phyloP scores from a whole-genome alignment of 2,113 vertebrate species.

The Rhombomys opimus region DNA sequence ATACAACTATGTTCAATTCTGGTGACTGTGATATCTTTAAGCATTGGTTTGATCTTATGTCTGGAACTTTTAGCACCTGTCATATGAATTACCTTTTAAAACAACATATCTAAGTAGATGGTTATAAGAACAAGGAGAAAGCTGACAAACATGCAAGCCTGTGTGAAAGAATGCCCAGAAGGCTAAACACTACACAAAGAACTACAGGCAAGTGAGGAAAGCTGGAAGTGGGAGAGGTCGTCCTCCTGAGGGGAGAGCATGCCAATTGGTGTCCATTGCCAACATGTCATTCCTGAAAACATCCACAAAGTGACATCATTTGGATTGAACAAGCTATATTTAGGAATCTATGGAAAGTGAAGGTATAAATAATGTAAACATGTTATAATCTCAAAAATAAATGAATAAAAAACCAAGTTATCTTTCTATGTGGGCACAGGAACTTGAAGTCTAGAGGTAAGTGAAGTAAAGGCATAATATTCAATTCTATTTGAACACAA shows the following conservation, averaged over 20 bases:
- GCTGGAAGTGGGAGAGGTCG: fast-evolving
- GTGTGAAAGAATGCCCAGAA: too few species aligned
- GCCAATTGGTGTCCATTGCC: neutral
- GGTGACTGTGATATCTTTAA: constrained; percentile 25
- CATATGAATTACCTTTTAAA: neutral
- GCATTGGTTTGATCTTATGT: constrained; percentile 20
- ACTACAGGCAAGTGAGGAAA: neutral
- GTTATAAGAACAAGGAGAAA: neutral
- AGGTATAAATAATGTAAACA: neutral
- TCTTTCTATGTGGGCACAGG: neutral
- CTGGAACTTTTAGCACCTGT: constrained; percentile 12
- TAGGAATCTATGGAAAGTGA: neutral
- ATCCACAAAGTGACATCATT: neutral
- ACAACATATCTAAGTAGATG: neutral
- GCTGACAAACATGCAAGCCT: too few species aligned
- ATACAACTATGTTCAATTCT: neutral
- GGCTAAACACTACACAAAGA: neutral
- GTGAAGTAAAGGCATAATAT: neutral
- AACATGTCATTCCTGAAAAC: neutral
- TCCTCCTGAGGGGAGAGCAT: neutral
- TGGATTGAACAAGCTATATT: neutral
- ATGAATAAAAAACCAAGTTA: neutral
- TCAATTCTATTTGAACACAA: neutral
- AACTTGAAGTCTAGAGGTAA: constrained; percentile 33
- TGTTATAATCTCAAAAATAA: neutral